Evolutionary conservation across 2,888 invertebrate genomes (phyloP).

Genomic region (Drosophila glabriapex): DNA sequence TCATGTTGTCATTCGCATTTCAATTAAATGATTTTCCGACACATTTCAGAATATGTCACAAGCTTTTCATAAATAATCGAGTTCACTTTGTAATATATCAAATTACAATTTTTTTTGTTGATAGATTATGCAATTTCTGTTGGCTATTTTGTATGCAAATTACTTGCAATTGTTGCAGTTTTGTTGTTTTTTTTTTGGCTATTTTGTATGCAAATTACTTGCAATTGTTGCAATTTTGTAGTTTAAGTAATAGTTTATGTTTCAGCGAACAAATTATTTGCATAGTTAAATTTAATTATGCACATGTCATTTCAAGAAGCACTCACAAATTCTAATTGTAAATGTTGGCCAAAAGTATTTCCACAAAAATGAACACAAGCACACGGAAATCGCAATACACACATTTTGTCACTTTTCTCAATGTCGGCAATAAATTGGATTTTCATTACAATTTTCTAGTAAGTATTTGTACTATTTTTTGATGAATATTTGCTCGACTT

Average conservation of each 20-base stretch:
- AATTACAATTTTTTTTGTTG: slow-evolving; percentile 24
- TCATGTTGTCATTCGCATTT: slow-evolving; percentile 20
- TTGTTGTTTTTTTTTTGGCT: too few species aligned
- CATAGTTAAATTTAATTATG: slow-evolving; percentile 3
- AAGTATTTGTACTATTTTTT: slow-evolving; percentile 13
- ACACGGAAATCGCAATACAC: background rate
- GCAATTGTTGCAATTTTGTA: slow-evolving; percentile 17
- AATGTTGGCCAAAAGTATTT: slow-evolving; percentile 20
- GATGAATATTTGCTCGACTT: background rate
- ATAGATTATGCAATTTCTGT: slow-evolving; percentile 28
- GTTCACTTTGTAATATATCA: slow-evolving; percentile 14
- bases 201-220: slow-evolving; percentile 5
- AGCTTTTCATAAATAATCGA: slow-evolving; percentile 14
- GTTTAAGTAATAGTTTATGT: too few species aligned
- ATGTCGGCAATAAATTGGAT: slow-evolving; percentile 12
- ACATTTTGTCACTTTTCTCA: background rate
- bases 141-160: slow-evolving; percentile 22
- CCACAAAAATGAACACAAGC: slow-evolving; percentile 21
- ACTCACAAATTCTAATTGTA: slow-evolving; percentile 6
- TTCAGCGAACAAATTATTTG: background rate
- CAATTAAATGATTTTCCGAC: slow-evolving; percentile 51
- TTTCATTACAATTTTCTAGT: slow-evolving; percentile 35
- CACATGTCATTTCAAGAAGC: slow-evolving; percentile 1
- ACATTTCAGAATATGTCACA: slow-evolving; percentile 40
- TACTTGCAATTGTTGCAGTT: slow-evolving; percentile 21